These are phyloP conservation scores for Perognathus longimembris DNA, from an alignment of 2,113 vertebrate genomes.

Conservation along the genomic window DNA sequence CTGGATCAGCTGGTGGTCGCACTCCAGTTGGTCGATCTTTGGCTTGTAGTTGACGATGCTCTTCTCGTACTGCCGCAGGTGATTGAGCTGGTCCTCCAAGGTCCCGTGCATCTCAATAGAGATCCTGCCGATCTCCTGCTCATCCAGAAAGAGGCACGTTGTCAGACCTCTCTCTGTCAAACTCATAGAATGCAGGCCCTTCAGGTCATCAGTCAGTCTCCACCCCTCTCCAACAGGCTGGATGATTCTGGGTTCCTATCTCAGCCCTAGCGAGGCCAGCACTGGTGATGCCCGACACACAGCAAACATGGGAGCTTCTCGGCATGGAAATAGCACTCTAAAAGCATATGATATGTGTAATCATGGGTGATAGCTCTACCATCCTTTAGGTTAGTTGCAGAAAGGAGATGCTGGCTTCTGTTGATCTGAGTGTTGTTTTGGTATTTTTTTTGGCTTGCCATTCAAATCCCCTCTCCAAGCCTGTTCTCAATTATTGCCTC, in stretches of 20 bases:
- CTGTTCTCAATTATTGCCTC: not conserved
- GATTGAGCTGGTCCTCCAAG: conserved; percentile 96
- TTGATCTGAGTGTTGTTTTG: not conserved
- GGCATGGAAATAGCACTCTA: not conserved
- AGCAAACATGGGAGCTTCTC: not conserved
- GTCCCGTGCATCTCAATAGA: conserved; percentile 99
- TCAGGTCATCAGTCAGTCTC: not conserved
- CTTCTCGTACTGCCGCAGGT: conserved; percentile 98
- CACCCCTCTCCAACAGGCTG: not conserved
- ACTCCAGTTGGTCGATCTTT: conserved; percentile 99
- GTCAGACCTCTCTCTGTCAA: not conserved
- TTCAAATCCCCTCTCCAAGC: not conserved
- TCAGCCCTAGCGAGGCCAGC: not conserved
- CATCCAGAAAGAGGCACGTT: not conserved
- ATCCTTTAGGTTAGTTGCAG: not conserved
- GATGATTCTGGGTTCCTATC: not conserved
- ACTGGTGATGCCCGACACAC: not conserved
- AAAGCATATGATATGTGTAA: not conserved
- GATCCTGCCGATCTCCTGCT: conserved; percentile 97
- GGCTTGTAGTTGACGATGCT: conserved; percentile 99
- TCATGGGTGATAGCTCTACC: not conserved
- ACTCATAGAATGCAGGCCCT: not conserved
- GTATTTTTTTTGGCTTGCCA: not conserved
- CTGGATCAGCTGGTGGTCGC: conserved; percentile 98
- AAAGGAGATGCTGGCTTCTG: conserved; percentile 9